phyloP scores from a whole-genome alignment of 2,113 vertebrate genomes.

The Epinephelus fuscoguttatus region DNA sequence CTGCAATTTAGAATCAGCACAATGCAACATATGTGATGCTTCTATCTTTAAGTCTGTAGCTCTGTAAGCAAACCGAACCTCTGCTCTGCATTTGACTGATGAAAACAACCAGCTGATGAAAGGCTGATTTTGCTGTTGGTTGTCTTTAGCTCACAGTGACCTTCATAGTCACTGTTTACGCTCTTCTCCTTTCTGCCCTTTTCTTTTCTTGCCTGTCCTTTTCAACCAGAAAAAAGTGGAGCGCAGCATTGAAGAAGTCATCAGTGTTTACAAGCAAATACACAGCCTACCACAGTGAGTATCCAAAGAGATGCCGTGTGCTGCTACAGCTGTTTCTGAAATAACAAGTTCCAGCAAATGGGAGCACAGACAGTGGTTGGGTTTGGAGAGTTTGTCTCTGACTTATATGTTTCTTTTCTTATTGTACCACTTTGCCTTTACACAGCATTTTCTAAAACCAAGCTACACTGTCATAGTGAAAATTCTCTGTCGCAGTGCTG shows the following conservation, averaged over 20 bases:
- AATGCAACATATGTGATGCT: background rate
- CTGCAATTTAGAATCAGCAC: background rate
- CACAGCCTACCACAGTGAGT: constrained; percentile 90
- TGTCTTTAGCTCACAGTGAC: background rate
- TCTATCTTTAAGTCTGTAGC: background rate
- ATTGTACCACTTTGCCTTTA: background rate
- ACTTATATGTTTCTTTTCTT: background rate
- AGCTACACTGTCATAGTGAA: background rate
- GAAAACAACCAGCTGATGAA: background rate
- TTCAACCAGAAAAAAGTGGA: constrained; percentile 90
- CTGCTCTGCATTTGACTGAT: background rate
- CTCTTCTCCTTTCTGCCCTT: constrained; percentile 8
- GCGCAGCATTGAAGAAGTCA: constrained; percentile 89
- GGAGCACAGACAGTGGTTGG: background rate
- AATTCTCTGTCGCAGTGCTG: too few relatives aligned
- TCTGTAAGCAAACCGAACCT: background rate
- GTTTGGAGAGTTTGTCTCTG: background rate
- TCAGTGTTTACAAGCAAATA: constrained; percentile 88
- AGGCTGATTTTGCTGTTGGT: background rate
- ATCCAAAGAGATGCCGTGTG: background rate
- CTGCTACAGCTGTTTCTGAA: background rate
- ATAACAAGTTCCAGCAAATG: background rate
- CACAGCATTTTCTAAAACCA: background rate
- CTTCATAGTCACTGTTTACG: background rate
- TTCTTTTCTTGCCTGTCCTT: constrained; percentile 6